Base-by-base conservation (phyloP, 2,113 vertebrate species). In the Alces alces region DNA sequence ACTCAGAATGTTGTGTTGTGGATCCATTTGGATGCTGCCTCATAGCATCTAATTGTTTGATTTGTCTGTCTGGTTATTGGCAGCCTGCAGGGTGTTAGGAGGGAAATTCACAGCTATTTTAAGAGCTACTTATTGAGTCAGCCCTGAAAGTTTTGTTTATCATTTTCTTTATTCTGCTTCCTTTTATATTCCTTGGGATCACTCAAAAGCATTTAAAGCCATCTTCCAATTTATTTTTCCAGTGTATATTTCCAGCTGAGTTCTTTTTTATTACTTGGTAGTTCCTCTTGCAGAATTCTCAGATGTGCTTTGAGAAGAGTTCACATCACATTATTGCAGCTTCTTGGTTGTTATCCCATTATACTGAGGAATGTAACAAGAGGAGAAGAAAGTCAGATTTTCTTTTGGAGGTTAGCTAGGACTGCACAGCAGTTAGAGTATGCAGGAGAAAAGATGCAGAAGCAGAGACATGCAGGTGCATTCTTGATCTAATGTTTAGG, bases 181-280 rank as follows among this genome's bases (percentile, higher is more conserved):
- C 78, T 91, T 97, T 98, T 91, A 82, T 96, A 86, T 87, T 97
- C 70, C 88, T 95, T 91, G 96, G 92, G 94, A 97, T 88, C 8
- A 58, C 91, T 98, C 95, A 89, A 89, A 94, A 96, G 70, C 93
- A 96, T 96, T 98, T 98, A 98, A 96, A 93, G 61, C n/a, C 73
- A 96, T 97, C 86, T 95, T 96, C 86, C 94, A 96, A 98, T 98
- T 95, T 97, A 96, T 96, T 97, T 98, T 97, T 94, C 82, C 93
- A 97, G 92, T 97, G 95, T 87, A 80, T 84, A 91, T 97, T 98
- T 97, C 97, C 93, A 95, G 70, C 97, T 95, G 94, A 97, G 96
- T 94, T 98, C 93, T 95, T 96, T 96, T 97, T 96, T 96, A 93
- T 96, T 93, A 94, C 97, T 80, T 17, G 39, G 3, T 85, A 94